Evolutionary conservation across 2,113 vertebrate species (phyloP).

Genomic region (Empidonax alnorum): DNA sequence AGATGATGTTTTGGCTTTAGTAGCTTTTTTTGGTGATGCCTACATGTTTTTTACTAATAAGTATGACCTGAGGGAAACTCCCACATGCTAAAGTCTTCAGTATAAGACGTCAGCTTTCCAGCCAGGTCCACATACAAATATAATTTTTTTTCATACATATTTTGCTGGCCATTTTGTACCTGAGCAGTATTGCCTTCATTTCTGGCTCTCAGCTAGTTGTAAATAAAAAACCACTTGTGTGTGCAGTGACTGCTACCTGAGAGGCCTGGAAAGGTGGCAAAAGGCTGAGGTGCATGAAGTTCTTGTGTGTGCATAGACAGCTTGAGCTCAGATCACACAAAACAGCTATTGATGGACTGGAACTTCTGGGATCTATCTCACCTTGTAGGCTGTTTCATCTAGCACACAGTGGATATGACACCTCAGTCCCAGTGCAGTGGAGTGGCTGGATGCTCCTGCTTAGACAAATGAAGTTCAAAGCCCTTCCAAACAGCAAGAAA

Average conservation of each 20-base stretch:
- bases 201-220: background rate
- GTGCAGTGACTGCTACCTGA: background rate
- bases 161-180: background rate
- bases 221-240: background rate
- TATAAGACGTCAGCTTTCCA: background rate
- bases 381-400: background rate
- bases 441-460: background rate
- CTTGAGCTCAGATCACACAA: background rate
- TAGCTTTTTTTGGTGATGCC: background rate
- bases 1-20: background rate
- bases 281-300: background rate
- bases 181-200: background rate
- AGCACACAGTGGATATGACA: background rate
- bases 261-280: background rate
- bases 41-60: background rate
- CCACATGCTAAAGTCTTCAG: background rate
- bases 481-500: background rate
- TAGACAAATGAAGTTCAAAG: background rate
- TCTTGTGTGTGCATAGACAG: background rate
- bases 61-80: background rate
- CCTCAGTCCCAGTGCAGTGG: background rate
- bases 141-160: background rate
- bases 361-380: background rate
- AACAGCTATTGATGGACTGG: rapidly evolving
- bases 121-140: background rate